Evolutionary conservation across 2,797 vertebrate species (phyloP), one percentile per base, ranked within the genome.

Genomic region (Petrocephalus sullivani): DNA sequence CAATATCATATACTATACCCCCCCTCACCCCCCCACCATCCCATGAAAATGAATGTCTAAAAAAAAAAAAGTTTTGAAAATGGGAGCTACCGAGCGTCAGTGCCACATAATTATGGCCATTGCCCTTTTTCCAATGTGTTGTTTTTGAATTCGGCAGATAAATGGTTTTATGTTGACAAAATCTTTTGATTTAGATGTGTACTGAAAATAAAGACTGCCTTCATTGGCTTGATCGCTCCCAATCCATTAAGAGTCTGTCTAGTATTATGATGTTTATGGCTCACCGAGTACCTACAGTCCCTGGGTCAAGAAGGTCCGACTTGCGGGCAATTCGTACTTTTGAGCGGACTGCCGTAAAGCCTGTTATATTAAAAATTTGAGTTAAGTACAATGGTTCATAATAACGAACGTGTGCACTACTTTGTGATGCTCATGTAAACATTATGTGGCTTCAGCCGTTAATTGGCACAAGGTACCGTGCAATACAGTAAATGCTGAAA

Each of bases 141-240:
- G 14, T 46, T 78, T n/a, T 78, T 19, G 37, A 78, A 41, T 78
- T 78, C 41, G 3, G 37, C 33, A 9, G 33, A 9, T 41, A 16
- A 37, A 78, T 41, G 33, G 37, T 78, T 49, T n/a, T 78, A 1
- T 0, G 41, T 78, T 78, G 37, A 78, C 71, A 37, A n/a, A 78
- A 78, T 49, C 37, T 78, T 78, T 78, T 78, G 16, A 78, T 19
- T 41, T 41, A 19, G 71, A 5, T 78, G 37, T 78, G 71, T 78
- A 78, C n/a, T 49, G 71, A 78, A 41, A 78, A 78, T 78, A 78
- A 78, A 78, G 37, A 49, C 16, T 78, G 71, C 71, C 71, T 78
- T 78, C 71, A 19, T 0, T n/a, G 71, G 71, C 19, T 78, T 49
- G 46, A 9, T n/a, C 46, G 71, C 71, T 78, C 71, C 71, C 19